Evolutionary conservation across 1,140 invertebrate species (phyloP), one percentile per base, ranked within the genome.

Genomic region (Pseudomyrmex dendroicus): DNA sequence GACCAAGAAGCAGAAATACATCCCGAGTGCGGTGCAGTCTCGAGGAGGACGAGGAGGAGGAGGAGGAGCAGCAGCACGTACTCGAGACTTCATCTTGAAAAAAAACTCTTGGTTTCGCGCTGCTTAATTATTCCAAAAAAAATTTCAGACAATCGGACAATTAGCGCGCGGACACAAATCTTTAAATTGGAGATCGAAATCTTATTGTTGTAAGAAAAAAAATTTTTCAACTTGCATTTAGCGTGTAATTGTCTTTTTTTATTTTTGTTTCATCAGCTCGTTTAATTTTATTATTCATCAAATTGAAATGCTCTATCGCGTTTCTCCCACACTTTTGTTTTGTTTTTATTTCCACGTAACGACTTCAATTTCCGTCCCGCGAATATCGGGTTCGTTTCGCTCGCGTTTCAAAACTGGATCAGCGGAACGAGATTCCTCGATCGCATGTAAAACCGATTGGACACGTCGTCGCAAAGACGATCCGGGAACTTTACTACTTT

Each of bases 341-440:
- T 22, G 35, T 54, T 8, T 22, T 46, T 5, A 20, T 8, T 54
- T n/a, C n/a, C 15, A 46, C 46, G 44, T 56, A 46, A 13, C 50
- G 50, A 56, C 8, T 13, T 15, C n/a, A 46, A 2, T 15, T 77
- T 67, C 35, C 35, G 35, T 68, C 10, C n/a, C 50, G 13, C 35
- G 35, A 15, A 59, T 57, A 78, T 59, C 20, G 54, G 13, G 5
- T 48, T 77, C n/a, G 44, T 66, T 66, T 76, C 17, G 35, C 61
- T 63, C 1, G 50, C 46, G 15, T 64, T 46, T 46, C 52, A 48
- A 66, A 44, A 78, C 17, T 25, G 73, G 80, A 64, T 83, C 62
- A 50, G 62, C 62, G 82, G 64, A 84, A 84, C 82, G 74, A 84
- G 82, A 80, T 84, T 83, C 78, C 68, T 83, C 67, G 78, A 73